These are phyloP conservation scores for Hyperopisus bebe DNA, from an alignment of 2,113 vertebrate species.

Conservation along the genomic window DNA sequence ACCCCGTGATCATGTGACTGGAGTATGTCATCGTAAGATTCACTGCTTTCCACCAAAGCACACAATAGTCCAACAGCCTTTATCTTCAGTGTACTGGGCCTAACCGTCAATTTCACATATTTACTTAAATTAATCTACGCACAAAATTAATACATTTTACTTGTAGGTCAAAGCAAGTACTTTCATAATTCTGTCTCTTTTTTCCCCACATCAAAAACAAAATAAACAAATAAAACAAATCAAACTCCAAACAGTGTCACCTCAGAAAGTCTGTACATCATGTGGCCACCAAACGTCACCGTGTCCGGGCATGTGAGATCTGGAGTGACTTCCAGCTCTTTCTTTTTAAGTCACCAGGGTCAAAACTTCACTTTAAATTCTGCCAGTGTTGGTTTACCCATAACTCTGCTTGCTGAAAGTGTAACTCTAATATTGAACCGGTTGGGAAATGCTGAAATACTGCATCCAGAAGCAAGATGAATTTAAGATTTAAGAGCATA, in stretches of 20 bases:
- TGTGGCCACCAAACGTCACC: background rate
- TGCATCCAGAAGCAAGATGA: background rate
- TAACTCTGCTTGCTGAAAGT: background rate
- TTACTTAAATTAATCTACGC: background rate
- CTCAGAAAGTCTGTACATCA: background rate
- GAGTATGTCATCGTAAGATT: background rate
- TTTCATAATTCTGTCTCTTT: background rate
- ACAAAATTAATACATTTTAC: background rate
- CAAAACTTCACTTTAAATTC: background rate
- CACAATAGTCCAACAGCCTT: background rate
- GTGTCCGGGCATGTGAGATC: conserved; percentile 1
- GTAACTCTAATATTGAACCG: background rate
- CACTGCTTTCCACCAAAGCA: background rate
- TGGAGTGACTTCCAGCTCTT: conserved; percentile 21
- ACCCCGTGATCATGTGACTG: background rate
- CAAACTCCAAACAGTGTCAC: background rate
- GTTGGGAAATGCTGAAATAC: background rate
- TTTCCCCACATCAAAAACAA: background rate
- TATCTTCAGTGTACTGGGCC: background rate
- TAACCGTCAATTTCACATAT: background rate
- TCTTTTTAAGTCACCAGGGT: background rate
- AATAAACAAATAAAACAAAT: background rate
- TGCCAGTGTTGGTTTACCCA: background rate
- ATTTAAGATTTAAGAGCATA: conserved; percentile 4
- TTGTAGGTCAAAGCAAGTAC: background rate